Conservation (phyloP, 2,113 vertebrate species). For the Irena cyanogastra region DNA sequence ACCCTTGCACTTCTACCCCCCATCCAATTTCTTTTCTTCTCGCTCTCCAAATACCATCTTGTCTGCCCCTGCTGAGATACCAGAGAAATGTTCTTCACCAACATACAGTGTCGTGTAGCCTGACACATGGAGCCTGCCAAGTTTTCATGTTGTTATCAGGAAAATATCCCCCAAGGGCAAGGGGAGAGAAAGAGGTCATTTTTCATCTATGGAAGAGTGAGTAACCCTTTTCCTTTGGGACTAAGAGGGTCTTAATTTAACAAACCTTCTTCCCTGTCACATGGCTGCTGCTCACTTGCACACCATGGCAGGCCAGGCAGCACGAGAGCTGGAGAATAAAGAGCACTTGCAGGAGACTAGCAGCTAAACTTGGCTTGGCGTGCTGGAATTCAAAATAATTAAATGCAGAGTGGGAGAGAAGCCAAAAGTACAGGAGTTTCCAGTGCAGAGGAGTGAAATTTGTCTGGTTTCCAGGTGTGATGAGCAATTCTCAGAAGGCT, state of each 20-base stretch:
- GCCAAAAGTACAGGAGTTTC: slow-evolving; percentile 54
- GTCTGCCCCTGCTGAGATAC: slow-evolving; percentile 20
- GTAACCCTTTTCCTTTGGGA: slow-evolving; percentile 47
- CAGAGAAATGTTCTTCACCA: slow-evolving; percentile 43
- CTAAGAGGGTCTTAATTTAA: slow-evolving; percentile 32
- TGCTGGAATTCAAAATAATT: slow-evolving; percentile 53
- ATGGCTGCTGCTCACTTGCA: slow-evolving; percentile 20
- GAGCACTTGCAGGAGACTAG: slow-evolving; percentile 16
- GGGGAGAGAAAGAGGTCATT: slow-evolving; percentile 36
- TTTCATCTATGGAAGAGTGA: slow-evolving; percentile 53
- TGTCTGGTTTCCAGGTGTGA: slow-evolving; percentile 54
- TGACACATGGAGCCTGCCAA: slow-evolving; percentile 46
- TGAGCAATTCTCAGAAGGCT: slow-evolving; percentile 12
- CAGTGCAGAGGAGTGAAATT: slow-evolving; percentile 34
- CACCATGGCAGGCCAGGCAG: not conserved
- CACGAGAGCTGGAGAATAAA: not conserved
- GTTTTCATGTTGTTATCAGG: slow-evolving; percentile 45
- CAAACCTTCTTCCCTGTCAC: slow-evolving; percentile 9
- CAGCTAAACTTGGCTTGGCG: not conserved
- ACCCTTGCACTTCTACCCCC: not conserved
- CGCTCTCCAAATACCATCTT: slow-evolving; percentile 32
- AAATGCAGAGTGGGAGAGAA: slow-evolving; percentile 42
- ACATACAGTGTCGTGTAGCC: slow-evolving; percentile 36
- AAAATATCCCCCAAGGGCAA: slow-evolving; percentile 34
- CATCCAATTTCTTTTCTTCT: slow-evolving; percentile 18